A percentile compares a stretch with the other conserved stretches of the same genome.
Conservation (phyloP, 2,113 vertebrate genomes). For the Silurus meridionalis region DNA sequence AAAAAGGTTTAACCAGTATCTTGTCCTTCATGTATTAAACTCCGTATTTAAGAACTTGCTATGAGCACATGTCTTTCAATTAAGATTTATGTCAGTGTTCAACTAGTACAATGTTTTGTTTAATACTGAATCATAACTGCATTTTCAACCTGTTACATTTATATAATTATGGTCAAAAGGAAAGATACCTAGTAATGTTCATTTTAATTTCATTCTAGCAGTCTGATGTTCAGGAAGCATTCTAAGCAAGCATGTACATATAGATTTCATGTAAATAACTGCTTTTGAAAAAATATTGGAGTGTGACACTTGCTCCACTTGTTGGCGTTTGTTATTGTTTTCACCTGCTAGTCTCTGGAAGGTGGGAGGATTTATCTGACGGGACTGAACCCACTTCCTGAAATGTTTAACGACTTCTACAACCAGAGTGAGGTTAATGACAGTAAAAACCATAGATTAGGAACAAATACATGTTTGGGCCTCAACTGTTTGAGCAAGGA, state of each 20-base stretch:
- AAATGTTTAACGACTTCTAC: constrained; percentile 51
- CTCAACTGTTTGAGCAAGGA: constrained; percentile 32
- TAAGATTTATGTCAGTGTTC: neutral
- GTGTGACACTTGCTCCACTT: constrained; percentile 17
- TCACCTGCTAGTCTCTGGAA: constrained; percentile 38
- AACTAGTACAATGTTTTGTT: neutral
- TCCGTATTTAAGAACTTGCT: neutral
- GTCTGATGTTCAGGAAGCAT: neutral
- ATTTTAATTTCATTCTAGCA: neutral
- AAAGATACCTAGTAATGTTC: neutral
- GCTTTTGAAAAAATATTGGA: constrained; percentile 8
- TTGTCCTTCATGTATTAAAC: neutral
- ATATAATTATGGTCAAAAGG: neutral
- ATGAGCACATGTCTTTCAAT: neutral
- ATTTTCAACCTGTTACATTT: neutral
- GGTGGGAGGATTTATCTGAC: constrained; percentile 12
- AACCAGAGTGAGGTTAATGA: constrained; percentile 29
- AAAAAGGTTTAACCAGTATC: neutral
- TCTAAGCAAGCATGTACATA: neutral
- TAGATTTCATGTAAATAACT: constrained; percentile 8
- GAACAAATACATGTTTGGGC: constrained; percentile 29
- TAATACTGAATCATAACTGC: neutral
- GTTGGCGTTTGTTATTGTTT: constrained; percentile 42
- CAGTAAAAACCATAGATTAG: constrained; percentile 44
- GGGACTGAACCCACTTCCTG: constrained; percentile 49